Evolutionary conservation across 2,888 invertebrate species (phyloP), one percentile per base, ranked within the genome.

Genomic region (Cryptophagus acutangulus): DNA sequence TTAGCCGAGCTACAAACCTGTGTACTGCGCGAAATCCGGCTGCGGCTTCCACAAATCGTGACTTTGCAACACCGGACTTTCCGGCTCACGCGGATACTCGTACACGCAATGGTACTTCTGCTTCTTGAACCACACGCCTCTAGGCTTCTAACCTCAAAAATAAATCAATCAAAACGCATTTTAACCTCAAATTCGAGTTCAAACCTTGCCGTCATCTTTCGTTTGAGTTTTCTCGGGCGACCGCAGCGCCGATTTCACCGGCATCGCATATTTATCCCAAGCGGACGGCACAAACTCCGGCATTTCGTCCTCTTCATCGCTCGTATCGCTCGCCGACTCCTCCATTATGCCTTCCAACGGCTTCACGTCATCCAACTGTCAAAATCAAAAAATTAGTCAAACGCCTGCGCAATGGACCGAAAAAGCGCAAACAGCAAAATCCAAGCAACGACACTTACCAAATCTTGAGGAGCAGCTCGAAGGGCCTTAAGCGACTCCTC

Each of bases 101-200:
- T 87, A 88, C 45, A 87, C 84, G 62, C 85, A 84, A 69, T 87
- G 86, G 69, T 86, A 86, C 65, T 84, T 83, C 70, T 87, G 86
- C 37, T 85, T 82, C 62, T 87, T 87, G 72, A 87, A 88, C 70
- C 82, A 84, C 33, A 88, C 87, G 3, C 66, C 68, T 48, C 61
- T 63, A 18, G 63, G 51, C 46, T 66, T 66, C 40, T 63, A 61
- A 31, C 6, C 24, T 8, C 8, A 24, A 31, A 31, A 17, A 34
- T 18, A 43, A 35, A 30, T 9, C 29, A 24, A 25, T 2, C 15
- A 20, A 33, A 33, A 4, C 31, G 6, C n/a, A 24, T 13, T 14
- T 15, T 3, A 25, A 26, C 9, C 20, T 20, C 20, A 20, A 5
- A 20, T 6, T 20, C 18, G n/a, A 17, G 18, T 37, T 40, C 18